Evolutionary conservation across 2,113 vertebrate species (phyloP).

Genomic region (Propithecus coquereli): DNA sequence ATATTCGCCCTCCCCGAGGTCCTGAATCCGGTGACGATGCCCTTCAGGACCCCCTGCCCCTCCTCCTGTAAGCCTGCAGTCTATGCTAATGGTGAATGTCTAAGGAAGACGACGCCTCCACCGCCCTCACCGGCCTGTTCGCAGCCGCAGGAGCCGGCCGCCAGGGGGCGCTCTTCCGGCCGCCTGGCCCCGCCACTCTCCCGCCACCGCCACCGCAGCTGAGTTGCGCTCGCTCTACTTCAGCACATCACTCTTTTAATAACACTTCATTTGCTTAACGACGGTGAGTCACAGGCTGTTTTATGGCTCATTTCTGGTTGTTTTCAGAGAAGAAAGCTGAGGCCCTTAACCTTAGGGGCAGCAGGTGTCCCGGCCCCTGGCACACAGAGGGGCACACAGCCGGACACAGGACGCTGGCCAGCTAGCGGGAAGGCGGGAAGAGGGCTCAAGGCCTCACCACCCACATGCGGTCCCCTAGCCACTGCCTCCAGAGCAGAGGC

Average conservation of each 20-base stretch:
- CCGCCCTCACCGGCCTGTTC: accelerated
- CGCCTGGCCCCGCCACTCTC: not conserved
- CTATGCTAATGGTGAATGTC: accelerated
- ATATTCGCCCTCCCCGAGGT: accelerated
- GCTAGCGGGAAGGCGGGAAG: not conserved
- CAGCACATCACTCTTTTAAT: not conserved
- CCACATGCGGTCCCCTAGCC: not conserved
- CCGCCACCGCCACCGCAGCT: accelerated
- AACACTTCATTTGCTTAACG: not conserved
- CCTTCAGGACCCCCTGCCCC: not conserved
- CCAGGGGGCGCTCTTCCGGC: not conserved
- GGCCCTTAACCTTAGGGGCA: not conserved
- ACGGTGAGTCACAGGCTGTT: not conserved
- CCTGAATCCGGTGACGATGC: accelerated
- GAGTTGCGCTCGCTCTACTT: not conserved
- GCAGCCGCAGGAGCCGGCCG: not conserved
- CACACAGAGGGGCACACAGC: not conserved
- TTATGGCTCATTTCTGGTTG: conserved; percentile 2
- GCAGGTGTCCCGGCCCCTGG: accelerated
- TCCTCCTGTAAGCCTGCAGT: not conserved
- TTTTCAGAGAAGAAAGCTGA: conserved; percentile 5
- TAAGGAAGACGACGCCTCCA: not conserved
- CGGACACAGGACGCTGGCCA: accelerated
- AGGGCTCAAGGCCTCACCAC: too few species aligned
- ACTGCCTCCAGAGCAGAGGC: not conserved